phyloP scores from a whole-genome alignment of 2,888 invertebrate genomes.

The Stratiomys singularior region DNA sequence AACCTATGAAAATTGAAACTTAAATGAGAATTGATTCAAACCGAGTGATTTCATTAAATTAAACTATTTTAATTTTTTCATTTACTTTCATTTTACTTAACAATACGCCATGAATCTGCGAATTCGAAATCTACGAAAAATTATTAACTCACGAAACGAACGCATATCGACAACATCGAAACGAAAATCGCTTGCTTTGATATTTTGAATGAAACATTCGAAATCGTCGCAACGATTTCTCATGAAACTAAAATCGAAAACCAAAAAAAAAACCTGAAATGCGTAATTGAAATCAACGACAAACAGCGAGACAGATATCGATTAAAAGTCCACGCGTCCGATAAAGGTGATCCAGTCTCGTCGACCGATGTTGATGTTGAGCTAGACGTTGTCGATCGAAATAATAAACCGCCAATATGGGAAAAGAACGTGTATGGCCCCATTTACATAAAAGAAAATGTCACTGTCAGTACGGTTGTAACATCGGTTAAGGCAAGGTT shows the following conservation, averaged over 20 bases:
- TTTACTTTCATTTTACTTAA: constrained; percentile 69
- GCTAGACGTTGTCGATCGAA: constrained; percentile 98
- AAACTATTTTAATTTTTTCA: constrained; percentile 65
- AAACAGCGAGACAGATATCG: constrained; percentile 94
- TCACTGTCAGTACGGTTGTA: constrained; percentile 98
- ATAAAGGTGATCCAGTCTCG: constrained; percentile 91
- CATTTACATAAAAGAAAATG: constrained; percentile 98
- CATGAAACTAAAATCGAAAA: too few relatives aligned
- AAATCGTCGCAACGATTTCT: too few relatives aligned
- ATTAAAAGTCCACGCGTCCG: constrained; percentile 95
- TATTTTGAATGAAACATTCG: too few relatives aligned
- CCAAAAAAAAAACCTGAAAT: too few relatives aligned
- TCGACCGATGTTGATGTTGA: constrained; percentile 96
- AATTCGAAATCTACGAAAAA: constrained; percentile 17
- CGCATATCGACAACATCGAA: constrained; percentile 36
- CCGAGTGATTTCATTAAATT: constrained; percentile 49
- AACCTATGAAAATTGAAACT: constrained; percentile 22
- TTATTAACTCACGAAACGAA: constrained; percentile 6
- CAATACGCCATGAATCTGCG: constrained; percentile 54
- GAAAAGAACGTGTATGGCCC: constrained; percentile 95
- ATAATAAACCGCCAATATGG: constrained; percentile 98
- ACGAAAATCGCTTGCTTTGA: too few relatives aligned
- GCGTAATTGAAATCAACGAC: constrained; percentile 47
- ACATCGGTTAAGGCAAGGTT: constrained; percentile 98
- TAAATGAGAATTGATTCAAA: constrained; percentile 40